Evolutionary conservation across 2,113 vertebrate species (phyloP), one percentile per base, ranked within the genome.

Genomic region (Micronycteris hirsuta): DNA sequence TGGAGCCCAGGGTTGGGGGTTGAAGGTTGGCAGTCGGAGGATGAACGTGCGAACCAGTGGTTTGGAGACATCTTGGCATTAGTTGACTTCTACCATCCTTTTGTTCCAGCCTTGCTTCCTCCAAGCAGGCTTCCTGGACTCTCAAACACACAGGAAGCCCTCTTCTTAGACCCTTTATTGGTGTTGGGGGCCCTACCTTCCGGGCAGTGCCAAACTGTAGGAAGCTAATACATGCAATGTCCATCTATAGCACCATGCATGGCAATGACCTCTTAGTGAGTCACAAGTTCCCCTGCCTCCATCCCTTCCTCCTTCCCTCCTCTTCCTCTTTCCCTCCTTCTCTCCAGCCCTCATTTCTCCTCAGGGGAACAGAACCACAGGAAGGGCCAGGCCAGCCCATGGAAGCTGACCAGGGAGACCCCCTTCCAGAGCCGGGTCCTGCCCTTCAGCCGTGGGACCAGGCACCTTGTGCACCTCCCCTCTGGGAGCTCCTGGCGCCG

Each of bases 171-270:
- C 11, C 38, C 17, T 43, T 28, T 13, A 4, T 7, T 19, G 24
- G 45, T 17, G 28, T 13, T 47, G 38, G 38, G 7, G 11, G 10
- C 22, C 3, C 0, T 6, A 31, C 33, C 24, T 58, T 92, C 45
- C 22, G 0, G 0, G 2, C 12, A 65, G 20, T 63, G 73, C 2
- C 71, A 9, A 28, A 38, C 0, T 7, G 26, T 11, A 33, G 33
- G 22, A 20, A 28, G 17, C 49, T 91, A 22, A 15, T 4, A 26
- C 54, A 16, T 3, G 2, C 45, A 1, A 7, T 2, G 5, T 24
- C 36, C 36, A 19, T 31, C 7, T 12, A 5, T 2, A 28, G 6
- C 4, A 6, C 5, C 12, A 1, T 0, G 0, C 31, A 3, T 7
- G 15, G 17, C 28, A 15, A 0, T 8, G 36, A 86, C 28, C 0